phyloP scores from a whole-genome alignment of 2,888 invertebrate species.

The Drosophila aldrichi region DNA sequence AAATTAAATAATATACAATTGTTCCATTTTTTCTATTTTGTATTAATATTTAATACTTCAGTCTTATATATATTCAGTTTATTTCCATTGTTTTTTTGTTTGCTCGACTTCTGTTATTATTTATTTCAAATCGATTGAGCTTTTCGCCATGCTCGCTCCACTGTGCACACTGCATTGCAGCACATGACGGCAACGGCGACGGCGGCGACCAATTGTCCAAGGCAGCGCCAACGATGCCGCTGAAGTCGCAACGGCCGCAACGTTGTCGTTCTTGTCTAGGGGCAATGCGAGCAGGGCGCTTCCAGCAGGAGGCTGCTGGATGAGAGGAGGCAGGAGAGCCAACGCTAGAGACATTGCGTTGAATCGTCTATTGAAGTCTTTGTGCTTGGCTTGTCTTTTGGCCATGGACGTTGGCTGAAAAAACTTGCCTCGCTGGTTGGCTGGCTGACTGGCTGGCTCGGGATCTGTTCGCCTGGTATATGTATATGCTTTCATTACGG shows the following conservation, averaged over 20 bases:
- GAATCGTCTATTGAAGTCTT: conserved; percentile 69
- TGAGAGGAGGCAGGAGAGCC: neutral
- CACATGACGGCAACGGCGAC: conserved; percentile 50
- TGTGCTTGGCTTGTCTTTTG: conserved; percentile 47
- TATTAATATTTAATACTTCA: no score
- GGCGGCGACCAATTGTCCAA: conserved; percentile 78
- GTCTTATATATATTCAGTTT: no score
- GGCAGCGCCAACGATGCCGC: conserved; percentile 58
- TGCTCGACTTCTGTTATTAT: neutral
- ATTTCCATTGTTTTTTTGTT: no score
- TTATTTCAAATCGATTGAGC: neutral
- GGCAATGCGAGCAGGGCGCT: conserved; percentile 20
- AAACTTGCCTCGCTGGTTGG: conserved; percentile 23
- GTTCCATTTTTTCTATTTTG: no score
- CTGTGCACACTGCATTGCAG: conserved; percentile 51
- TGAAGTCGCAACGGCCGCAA: conserved; percentile 41
- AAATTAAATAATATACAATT: no score
- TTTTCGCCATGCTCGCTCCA: conserved; percentile 21
- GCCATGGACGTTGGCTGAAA: conserved; percentile 38
- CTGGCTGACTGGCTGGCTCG: conserved; percentile 29
- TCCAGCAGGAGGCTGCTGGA: conserved; percentile 16
- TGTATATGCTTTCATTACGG: conserved; percentile 81
- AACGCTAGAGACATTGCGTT: conserved; percentile 56
- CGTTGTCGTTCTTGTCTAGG: conserved; percentile 38
- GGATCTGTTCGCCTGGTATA: conserved; percentile 63